Evolutionary conservation across 2,888 invertebrate species (phyloP), one percentile per base, ranked within the genome.

Genomic region (Cynaeus angustus): DNA sequence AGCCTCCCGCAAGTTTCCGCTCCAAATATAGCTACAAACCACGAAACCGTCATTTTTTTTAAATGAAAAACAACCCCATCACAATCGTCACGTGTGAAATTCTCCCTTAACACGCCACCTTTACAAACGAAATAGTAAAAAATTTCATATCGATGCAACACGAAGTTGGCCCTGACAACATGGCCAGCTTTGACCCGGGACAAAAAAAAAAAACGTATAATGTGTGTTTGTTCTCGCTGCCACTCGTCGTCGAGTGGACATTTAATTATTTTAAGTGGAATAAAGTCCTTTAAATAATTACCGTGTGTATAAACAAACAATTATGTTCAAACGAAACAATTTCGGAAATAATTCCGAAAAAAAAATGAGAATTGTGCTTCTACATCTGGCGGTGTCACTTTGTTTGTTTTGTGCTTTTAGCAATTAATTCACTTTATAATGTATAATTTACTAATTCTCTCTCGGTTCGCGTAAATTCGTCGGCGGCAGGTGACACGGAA

Each of bases 361-460:
- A 33, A n/a, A 33, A 33, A 2, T 5, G 28, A 6, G n/a, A 1
- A 33, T 33, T 9, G 33, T n/a, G 33, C 33, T 33, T 9, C 33
- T 28, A 52, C 30, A 30, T 13, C 52, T 52, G 10, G 16, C 13
- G 30, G 13, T 30, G 28, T 30, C 52, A 33, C 13, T 30, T 52
- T 30, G 26, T 52, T 52, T 33, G 26, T 12, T 28, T 13, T 41
- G 41, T 41, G 41, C 41, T 41, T 41, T 41, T 41, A 10, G 13
- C 10, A 41, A 41, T 41, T 41, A 41, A 41, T 41, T 12, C 41
- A 41, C 41, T 41, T 41, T 41, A 41, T 13, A 41, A 41, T 41
- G 12, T 41, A 12, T n/a, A 41, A 41, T 41, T 41, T 41, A 41
- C 41, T 41, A 41, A 41, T 41, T 41, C 41, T 41, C 41, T 41